A percentile compares a stretch with the other conserved stretches of the same genome.
These are phyloP conservation scores for Paramuricea clavata DNA, from an alignment of 92 coral and sea anemone genomes.

Conservation along the genomic window DNA sequence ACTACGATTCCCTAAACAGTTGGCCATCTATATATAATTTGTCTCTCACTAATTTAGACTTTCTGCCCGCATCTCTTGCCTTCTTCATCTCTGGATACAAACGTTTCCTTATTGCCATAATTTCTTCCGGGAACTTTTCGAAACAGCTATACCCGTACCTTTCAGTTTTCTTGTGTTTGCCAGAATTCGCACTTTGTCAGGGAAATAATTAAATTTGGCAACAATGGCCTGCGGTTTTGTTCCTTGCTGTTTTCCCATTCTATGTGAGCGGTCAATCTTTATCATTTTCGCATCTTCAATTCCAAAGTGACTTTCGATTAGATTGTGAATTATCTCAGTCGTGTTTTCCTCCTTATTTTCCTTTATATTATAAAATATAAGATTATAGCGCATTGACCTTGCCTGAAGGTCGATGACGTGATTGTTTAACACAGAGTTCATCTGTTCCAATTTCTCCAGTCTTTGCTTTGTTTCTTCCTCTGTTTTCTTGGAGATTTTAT, in stretches of 20 bases:
- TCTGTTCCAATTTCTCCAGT: neutral
- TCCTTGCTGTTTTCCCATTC: neutral
- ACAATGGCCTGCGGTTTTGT: conserved; percentile 8
- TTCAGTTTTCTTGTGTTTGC: neutral
- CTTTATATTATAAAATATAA: neutral
- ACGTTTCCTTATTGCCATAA: neutral
- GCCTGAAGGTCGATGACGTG: no score
- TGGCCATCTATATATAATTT: no score
- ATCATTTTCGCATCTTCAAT: neutral
- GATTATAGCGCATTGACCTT: no score
- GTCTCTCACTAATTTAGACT: neutral
- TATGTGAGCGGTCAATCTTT: conserved; percentile 1
- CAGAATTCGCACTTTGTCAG: neutral
- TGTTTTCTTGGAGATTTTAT: neutral
- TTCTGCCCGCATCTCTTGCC: neutral
- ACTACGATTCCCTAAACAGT: no score
- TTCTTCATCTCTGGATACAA: no score
- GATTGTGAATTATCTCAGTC: neutral
- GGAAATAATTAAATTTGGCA: neutral
- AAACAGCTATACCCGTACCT: neutral
- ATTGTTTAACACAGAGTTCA: neutral
- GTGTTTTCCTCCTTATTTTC: neutral
- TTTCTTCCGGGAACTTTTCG: conserved; percentile 4
- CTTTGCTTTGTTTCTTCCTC: neutral
- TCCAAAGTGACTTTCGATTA: neutral